phyloP scores from a whole-genome alignment of 1,140 invertebrate genomes.

The Eulimnadia texana region DNA sequence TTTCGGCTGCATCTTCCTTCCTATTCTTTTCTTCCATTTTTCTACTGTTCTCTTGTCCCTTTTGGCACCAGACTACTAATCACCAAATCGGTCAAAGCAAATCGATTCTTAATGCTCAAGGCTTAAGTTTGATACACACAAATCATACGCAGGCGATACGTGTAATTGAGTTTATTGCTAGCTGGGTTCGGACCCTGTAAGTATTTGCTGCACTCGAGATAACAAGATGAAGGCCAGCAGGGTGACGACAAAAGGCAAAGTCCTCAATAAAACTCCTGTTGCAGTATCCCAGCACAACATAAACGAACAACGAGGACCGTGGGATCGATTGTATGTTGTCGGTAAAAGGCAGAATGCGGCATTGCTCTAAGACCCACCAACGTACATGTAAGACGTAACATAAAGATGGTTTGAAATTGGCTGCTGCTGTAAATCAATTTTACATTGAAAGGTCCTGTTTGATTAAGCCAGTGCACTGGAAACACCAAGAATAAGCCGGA shows the following conservation, averaged over 20 bases:
- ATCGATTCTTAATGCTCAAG: background rate
- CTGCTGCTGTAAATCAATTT: background rate
- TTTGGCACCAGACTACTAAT: background rate
- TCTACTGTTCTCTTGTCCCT: background rate
- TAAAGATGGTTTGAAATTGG: too few relatives aligned
- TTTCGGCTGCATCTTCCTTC: background rate
- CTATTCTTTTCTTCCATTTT: background rate
- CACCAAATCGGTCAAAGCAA: background rate
- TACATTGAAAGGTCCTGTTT: background rate
- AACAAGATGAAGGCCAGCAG: background rate
- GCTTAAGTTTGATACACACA: too few relatives aligned
- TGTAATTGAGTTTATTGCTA: too few relatives aligned
- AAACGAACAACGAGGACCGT: background rate
- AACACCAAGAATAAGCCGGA: too few relatives aligned
- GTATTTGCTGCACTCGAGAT: background rate
- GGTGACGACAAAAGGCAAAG: too few relatives aligned
- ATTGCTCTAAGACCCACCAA: too few relatives aligned
- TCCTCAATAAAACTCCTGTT: too few relatives aligned
- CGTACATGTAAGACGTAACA: too few relatives aligned
- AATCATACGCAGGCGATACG: too few relatives aligned
- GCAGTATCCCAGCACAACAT: background rate
- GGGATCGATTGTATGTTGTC: background rate
- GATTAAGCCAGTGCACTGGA: too few relatives aligned
- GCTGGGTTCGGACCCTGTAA: too few relatives aligned
- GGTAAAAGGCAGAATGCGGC: too few relatives aligned